phyloP scores from a whole-genome alignment of 2,113 vertebrate genomes.

The Australoheros scitulus region DNA sequence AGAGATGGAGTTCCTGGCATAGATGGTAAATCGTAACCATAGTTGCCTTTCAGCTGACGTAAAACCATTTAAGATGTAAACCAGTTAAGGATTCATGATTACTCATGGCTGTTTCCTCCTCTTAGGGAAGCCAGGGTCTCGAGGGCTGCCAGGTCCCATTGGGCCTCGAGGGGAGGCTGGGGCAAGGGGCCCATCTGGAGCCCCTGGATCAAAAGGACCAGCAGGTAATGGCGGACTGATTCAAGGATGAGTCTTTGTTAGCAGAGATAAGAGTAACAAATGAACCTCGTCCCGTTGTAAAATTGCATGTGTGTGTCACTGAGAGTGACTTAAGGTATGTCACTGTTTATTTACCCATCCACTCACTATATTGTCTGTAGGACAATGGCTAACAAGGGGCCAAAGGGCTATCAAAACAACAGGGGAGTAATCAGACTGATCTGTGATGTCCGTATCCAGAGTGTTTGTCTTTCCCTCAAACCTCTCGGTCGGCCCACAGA shows the following conservation, averaged over 20 bases:
- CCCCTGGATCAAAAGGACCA: slow-evolving; percentile 84
- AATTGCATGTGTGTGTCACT: slow-evolving; percentile 6
- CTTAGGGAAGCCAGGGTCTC: slow-evolving; percentile 77
- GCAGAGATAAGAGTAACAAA: slow-evolving; percentile 21
- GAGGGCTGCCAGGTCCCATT: slow-evolving; percentile 78
- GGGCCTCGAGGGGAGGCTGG: slow-evolving; percentile 85
- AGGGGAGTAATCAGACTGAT: slow-evolving; percentile 22
- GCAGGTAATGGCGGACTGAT: slow-evolving; percentile 80
- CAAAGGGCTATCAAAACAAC: slow-evolving; percentile 38
- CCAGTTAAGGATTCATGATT: slow-evolving; percentile 35
- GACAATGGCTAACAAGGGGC: slow-evolving; percentile 26
- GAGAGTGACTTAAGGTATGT: slow-evolving; percentile 4
- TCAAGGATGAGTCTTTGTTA: neutral
- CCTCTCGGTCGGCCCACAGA: slow-evolving; percentile 12
- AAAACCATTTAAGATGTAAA: slow-evolving; percentile 33
- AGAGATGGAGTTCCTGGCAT: slow-evolving; percentile 76
- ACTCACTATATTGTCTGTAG: slow-evolving; percentile 25
- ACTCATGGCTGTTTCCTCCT: slow-evolving; percentile 55
- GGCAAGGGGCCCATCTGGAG: slow-evolving; percentile 79
- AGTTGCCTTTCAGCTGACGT: slow-evolving; percentile 27
- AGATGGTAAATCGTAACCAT: slow-evolving; percentile 71
- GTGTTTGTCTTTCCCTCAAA: slow-evolving; percentile 58
- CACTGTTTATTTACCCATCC: slow-evolving; percentile 2
- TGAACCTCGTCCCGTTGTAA: slow-evolving; percentile 6
- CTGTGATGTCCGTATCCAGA: slow-evolving; percentile 1